phyloP scores from a whole-genome alignment of 2,888 invertebrate genomes.

The Creontiades dilutus region DNA sequence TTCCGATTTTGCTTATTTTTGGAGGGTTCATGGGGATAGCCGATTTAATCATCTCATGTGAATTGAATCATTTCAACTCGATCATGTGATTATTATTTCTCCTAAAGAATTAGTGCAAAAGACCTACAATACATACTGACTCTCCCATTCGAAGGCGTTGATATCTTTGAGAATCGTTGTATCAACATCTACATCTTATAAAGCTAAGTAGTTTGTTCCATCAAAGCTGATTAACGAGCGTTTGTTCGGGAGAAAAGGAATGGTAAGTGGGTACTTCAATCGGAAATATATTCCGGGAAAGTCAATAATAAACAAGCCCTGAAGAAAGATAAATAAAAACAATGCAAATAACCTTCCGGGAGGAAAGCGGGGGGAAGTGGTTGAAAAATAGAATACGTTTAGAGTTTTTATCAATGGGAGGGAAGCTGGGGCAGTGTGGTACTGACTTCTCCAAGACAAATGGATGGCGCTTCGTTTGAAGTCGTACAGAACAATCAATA shows the following conservation, averaged over 20 bases:
- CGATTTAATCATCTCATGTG: too few species aligned
- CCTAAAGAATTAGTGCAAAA: too few species aligned
- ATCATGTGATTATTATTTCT: too few species aligned
- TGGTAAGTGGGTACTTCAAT: not conserved
- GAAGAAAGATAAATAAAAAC: constrained; percentile 56
- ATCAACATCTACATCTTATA: too few species aligned
- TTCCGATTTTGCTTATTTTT: too few species aligned
- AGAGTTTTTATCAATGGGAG: constrained; percentile 40
- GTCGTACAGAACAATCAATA: constrained; percentile 59
- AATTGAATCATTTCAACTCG: too few species aligned
- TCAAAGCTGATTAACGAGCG: not conserved
- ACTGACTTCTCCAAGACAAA: constrained; percentile 64
- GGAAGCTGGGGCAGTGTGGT: constrained; percentile 46
- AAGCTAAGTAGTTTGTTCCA: too few species aligned
- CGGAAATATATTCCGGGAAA: not conserved
- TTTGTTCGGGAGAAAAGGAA: not conserved
- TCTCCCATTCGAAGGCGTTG: too few species aligned
- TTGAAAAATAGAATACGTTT: constrained; percentile 59
- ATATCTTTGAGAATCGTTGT: too few species aligned
- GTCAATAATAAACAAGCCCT: constrained; percentile 39
- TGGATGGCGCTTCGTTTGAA: constrained; percentile 60
- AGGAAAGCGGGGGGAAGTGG: constrained; percentile 21
- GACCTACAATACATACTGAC: too few species aligned
- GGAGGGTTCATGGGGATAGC: too few species aligned
- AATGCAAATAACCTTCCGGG: constrained; percentile 13